These are phyloP conservation scores for Mythimna pallens DNA, from an alignment of 2,888 invertebrate species.

Conservation along the genomic window DNA sequence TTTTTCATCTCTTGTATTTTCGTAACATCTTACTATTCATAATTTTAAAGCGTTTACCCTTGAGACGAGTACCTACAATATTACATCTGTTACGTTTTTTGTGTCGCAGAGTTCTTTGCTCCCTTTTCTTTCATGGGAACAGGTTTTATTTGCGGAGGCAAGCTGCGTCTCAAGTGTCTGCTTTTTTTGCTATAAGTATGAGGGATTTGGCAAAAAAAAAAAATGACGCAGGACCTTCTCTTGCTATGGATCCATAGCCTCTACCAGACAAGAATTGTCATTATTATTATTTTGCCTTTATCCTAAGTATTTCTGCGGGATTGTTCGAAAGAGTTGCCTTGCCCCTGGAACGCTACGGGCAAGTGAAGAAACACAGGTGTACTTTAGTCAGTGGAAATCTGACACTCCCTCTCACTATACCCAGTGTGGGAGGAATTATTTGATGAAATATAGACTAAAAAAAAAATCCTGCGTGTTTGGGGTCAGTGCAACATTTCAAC, in stretches of 20 bases:
- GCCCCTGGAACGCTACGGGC: too few relatives aligned
- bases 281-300: too few relatives aligned
- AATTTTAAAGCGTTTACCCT: slow-evolving; percentile 27
- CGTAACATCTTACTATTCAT: slow-evolving; percentile 23
- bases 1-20: slow-evolving; percentile 7
- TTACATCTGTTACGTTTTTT: slow-evolving; percentile 30
- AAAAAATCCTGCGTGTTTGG: not conserved
- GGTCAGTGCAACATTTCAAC: not conserved
- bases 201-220: not conserved
- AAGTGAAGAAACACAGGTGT: too few relatives aligned
- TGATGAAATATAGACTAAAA: too few relatives aligned
- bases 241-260: not conserved
- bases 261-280: too few relatives aligned
- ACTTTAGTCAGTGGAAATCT: too few relatives aligned
- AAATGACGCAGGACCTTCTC: not conserved
- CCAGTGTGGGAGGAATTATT: too few relatives aligned
- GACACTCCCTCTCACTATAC: too few relatives aligned
- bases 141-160: slow-evolving; percentile 38
- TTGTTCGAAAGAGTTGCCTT: too few relatives aligned
- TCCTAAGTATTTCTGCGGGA: too few relatives aligned
- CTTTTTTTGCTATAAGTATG: slow-evolving; percentile 10
- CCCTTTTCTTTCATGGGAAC: slow-evolving; percentile 29
- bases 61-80: slow-evolving; percentile 11
- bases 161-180: slow-evolving; percentile 12
- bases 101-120: slow-evolving; percentile 43